These are phyloP conservation scores for Limnephilus marmoratus DNA, from an alignment of 2,888 invertebrate species.

Conservation along the genomic window DNA sequence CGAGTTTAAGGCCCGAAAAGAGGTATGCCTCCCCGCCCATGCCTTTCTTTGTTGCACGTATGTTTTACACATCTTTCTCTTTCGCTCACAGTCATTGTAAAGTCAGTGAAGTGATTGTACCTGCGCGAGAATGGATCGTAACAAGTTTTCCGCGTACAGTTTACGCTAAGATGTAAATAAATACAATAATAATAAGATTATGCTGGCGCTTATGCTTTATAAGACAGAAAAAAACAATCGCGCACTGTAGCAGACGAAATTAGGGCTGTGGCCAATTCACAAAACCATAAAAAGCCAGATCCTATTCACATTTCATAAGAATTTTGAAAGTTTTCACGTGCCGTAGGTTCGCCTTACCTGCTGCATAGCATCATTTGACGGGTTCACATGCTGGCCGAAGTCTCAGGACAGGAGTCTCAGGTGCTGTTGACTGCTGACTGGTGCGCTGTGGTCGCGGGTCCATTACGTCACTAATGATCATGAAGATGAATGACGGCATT, in stretches of 20 bases:
- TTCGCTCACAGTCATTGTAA: too few relatives aligned
- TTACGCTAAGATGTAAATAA: background rate
- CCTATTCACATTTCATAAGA: background rate
- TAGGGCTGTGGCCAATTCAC: background rate
- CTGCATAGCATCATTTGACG: background rate
- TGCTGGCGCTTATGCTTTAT: background rate
- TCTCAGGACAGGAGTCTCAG: background rate
- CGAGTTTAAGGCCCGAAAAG: too few relatives aligned
- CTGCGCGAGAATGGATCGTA: too few relatives aligned
- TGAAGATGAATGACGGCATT: conserved; percentile 24
- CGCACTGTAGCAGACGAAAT: background rate
- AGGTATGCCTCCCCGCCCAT: too few relatives aligned
- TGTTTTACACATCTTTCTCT: too few relatives aligned
- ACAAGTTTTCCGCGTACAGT: too few relatives aligned
- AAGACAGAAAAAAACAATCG: background rate
- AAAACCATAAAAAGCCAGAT: background rate
- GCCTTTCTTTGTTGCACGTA: too few relatives aligned
- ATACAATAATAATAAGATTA: background rate
- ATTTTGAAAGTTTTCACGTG: background rate
- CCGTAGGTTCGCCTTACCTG: background rate
- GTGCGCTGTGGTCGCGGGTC: conserved; percentile 12
- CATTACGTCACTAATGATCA: conserved; percentile 38
- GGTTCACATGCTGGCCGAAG: background rate
- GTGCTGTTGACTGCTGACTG: background rate
- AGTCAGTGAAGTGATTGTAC: too few relatives aligned